A percentile compares a stretch with the other conserved stretches of the same genome.
These are phyloP conservation scores for Cryptoblepharus egeriae DNA, from an alignment of 2,797 vertebrate species.

Conservation along the genomic window DNA sequence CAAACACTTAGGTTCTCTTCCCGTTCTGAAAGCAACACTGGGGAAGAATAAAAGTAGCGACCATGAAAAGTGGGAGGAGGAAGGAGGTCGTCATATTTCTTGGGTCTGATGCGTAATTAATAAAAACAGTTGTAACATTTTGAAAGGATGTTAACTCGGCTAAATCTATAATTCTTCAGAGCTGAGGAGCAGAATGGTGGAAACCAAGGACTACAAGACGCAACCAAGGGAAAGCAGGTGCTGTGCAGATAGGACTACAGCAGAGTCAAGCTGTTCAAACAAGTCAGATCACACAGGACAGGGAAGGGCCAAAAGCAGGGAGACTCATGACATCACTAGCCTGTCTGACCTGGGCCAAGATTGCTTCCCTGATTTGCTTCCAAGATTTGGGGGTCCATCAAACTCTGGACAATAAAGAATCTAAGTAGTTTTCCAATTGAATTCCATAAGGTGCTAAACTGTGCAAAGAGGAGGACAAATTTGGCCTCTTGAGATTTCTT, in stretches of 20 bases:
- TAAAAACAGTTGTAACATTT: not conserved
- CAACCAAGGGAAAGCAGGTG: not conserved
- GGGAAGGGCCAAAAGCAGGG: not conserved
- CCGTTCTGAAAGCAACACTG: too few relatives aligned
- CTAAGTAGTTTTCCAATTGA: not conserved
- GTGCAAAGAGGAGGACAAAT: too few relatives aligned
- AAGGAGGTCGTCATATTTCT: too few relatives aligned
- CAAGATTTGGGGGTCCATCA: too few relatives aligned
- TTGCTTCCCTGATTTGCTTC: too few relatives aligned
- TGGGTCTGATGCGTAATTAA: not conserved
- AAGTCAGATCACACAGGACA: not conserved
- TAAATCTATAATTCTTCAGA: not conserved
- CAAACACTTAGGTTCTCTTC: too few relatives aligned
- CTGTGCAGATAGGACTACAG: not conserved
- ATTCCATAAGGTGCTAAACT: not conserved
- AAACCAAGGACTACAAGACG: not conserved
- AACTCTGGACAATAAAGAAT: too few relatives aligned
- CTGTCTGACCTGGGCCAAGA: not conserved
- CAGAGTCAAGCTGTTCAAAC: not conserved
- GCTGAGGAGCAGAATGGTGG: too few relatives aligned
- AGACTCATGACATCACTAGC: not conserved
- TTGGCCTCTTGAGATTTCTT: too few relatives aligned
- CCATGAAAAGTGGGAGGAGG: too few relatives aligned
- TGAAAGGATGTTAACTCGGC: not conserved
- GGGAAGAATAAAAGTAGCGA: too few relatives aligned